Evolutionary conservation across 2,113 vertebrate species (phyloP).

Genomic region (Pedionomus torquatus): DNA sequence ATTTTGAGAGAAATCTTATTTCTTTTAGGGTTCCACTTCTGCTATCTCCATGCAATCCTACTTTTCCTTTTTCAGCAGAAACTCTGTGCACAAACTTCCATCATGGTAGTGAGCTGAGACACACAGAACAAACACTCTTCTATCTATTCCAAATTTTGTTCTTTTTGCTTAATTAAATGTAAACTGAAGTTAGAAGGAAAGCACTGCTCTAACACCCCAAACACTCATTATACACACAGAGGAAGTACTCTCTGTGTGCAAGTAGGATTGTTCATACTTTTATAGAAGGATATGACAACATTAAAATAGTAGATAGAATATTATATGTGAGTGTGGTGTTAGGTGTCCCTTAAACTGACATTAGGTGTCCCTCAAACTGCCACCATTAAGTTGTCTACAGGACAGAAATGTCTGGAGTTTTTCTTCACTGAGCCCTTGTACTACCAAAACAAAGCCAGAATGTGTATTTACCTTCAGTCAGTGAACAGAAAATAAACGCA

Average conservation of each 20-base stretch:
- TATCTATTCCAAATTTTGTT: not conserved
- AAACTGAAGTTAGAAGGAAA: not conserved
- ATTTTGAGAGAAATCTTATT: not conserved
- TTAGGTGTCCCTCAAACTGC: not conserved
- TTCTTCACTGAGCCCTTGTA: not conserved
- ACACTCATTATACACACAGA: not conserved
- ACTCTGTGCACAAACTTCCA: not conserved
- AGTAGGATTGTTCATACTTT: not conserved
- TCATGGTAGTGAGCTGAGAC: not conserved
- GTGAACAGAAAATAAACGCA: not conserved
- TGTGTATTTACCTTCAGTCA: not conserved
- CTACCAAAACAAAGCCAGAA: not conserved
- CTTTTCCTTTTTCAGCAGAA: not conserved
- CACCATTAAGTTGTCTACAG: not conserved
- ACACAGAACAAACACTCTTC: not conserved
- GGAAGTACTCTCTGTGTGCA: rapidly evolving
- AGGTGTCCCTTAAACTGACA: not conserved
- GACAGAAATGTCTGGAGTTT: not conserved
- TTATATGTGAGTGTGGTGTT: not conserved
- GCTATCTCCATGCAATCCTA: not conserved
- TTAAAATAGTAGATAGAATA: not conserved
- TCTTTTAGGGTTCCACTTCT: not conserved
- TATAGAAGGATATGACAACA: not conserved
- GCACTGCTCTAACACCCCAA: not conserved
- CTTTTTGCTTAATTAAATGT: not conserved